A percentile compares a stretch with the other conserved stretches of the same genome.
Evolutionary conservation across 2,797 vertebrate genomes (phyloP).

Genomic region (Champsocephalus esox): DNA sequence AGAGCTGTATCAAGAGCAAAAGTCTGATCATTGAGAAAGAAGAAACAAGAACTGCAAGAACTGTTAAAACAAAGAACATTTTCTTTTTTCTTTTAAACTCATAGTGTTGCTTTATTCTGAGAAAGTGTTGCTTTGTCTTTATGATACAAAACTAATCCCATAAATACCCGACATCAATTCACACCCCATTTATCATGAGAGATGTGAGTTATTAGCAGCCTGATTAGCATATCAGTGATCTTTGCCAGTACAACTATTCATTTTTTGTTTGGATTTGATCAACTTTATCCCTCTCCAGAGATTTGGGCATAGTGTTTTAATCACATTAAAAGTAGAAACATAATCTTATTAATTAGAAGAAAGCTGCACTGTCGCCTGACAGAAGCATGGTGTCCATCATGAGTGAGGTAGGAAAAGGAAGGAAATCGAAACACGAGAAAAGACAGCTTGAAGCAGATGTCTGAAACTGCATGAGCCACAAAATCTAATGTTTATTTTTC

Average conservation of each 20-base stretch:
- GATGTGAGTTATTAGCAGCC: not conserved
- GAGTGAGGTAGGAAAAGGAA: slow-evolving; percentile 10
- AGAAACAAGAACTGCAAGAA: too few relatives aligned
- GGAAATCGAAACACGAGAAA: slow-evolving; percentile 24
- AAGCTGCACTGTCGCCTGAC: slow-evolving; percentile 15
- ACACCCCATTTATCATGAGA: too few relatives aligned
- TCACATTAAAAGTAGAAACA: slow-evolving; percentile 8
- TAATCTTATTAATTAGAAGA: slow-evolving; percentile 12
- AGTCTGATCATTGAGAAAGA: too few relatives aligned
- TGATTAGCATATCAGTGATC: not conserved
- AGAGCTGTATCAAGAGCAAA: too few relatives aligned
- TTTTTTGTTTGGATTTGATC: slow-evolving; percentile 1
- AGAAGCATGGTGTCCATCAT: not conserved
- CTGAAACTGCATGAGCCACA: slow-evolving; percentile 11
- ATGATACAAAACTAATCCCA: too few relatives aligned
- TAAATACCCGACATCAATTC: too few relatives aligned
- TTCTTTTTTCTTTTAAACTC: too few relatives aligned
- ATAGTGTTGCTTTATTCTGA: too few relatives aligned
- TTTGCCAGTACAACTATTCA: not conserved
- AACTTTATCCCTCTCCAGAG: not conserved
- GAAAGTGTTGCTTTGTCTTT: too few relatives aligned
- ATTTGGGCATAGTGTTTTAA: not conserved
- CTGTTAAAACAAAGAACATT: too few relatives aligned
- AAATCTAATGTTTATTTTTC: slow-evolving; percentile 38
- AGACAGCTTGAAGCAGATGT: slow-evolving; percentile 22